Conservation (phyloP, 1,140 invertebrate species). For the Polyergus mexicanus region DNA sequence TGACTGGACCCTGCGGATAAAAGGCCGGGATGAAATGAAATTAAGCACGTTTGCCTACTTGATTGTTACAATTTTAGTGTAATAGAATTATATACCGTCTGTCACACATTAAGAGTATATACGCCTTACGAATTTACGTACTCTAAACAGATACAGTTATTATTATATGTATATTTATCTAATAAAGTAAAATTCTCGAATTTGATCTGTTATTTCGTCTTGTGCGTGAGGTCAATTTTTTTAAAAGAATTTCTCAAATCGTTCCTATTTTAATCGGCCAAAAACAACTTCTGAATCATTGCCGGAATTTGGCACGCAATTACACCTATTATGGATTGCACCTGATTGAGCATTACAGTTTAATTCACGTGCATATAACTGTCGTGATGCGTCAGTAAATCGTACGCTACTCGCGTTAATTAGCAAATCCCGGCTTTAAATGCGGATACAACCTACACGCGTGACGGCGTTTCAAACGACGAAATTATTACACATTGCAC, state of each 20-base stretch:
- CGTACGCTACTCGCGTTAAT: slow-evolving; percentile 41
- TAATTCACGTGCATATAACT: slow-evolving; percentile 21
- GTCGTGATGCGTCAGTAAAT: slow-evolving; percentile 14
- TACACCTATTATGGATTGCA: slow-evolving; percentile 5
- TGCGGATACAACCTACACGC: neutral
- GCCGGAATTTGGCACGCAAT: slow-evolving; percentile 1
- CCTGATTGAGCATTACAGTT: slow-evolving; percentile 11
- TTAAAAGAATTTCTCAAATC: too few relatives aligned
- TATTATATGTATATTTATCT: too few relatives aligned
- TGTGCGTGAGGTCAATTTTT: too few relatives aligned
- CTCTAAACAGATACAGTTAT: too few relatives aligned
- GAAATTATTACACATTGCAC: slow-evolving; percentile 34
- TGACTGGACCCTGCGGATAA: neutral
- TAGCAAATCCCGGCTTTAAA: slow-evolving; percentile 10
- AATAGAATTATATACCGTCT: neutral
- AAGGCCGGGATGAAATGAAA: slow-evolving; percentile 12
- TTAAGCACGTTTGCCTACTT: slow-evolving; percentile 1
- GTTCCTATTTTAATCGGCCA: too few relatives aligned
- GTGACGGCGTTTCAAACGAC: slow-evolving; percentile 32
- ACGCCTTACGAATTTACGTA: too few relatives aligned
- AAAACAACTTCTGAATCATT: slow-evolving; percentile 2
- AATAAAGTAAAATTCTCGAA: too few relatives aligned
- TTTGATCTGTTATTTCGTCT: too few relatives aligned
- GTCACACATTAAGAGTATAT: neutral
- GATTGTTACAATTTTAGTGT: neutral